Percentiles rank a stretch among this genome's conserved stretches.
Evolutionary conservation across 2,113 vertebrate species (phyloP).

Genomic region (Cavia porcellus): DNA sequence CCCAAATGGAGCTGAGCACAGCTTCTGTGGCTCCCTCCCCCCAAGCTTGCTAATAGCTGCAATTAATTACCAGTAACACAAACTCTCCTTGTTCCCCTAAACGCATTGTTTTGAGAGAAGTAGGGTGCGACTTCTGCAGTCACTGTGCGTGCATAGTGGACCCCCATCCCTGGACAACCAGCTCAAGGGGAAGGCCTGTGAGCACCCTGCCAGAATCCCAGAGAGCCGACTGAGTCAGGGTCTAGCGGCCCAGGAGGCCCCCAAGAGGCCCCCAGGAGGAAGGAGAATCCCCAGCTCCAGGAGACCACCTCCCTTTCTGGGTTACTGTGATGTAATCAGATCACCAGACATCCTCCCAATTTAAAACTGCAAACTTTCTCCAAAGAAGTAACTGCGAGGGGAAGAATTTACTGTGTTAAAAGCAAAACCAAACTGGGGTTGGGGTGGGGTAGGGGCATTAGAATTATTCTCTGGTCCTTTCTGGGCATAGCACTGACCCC

Average conservation of each 20-base stretch:
- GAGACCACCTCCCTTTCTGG: not conserved
- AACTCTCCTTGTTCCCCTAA: not conserved
- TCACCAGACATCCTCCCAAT: slow-evolving; percentile 28
- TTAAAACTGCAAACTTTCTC: slow-evolving; percentile 69
- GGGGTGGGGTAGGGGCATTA: not conserved
- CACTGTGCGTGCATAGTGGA: rapidly evolving
- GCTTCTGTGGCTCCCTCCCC: not conserved
- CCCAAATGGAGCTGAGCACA: rapidly evolving
- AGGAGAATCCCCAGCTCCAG: not conserved
- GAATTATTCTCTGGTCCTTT: not conserved
- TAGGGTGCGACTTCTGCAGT: not conserved
- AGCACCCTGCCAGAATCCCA: not conserved
- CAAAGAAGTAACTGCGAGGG: not conserved
- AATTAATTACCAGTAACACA: not conserved
- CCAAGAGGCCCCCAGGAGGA: not conserved
- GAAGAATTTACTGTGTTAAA: slow-evolving; percentile 23
- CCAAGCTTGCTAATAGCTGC: not conserved
- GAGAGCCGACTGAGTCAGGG: not conserved
- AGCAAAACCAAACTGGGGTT: not conserved
- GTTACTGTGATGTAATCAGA: not conserved
- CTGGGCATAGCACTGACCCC: not conserved
- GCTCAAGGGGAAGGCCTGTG: not conserved
- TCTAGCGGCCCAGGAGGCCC: not conserved
- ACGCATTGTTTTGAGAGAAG: not conserved
- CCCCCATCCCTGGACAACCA: no score